Base-by-base conservation (phyloP, 2,113 vertebrate genomes). In the Piaya cayana region DNA sequence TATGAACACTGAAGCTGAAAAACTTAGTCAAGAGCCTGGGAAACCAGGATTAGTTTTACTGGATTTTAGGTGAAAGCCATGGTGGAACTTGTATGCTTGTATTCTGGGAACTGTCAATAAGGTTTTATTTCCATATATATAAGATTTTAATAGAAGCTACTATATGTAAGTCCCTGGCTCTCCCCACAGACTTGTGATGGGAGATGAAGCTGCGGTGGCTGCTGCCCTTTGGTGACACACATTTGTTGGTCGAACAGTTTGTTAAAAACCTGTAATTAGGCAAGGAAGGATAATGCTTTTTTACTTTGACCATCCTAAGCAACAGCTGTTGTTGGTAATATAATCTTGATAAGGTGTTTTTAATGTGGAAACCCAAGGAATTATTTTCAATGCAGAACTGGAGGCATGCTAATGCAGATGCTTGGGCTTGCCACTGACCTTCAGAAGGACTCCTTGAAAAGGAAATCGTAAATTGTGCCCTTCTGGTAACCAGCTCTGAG, bases 131-230 rank as follows among this genome's bases (percentile, higher is more conserved):
- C 68, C 47, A 43, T 67, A 45, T 42, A 45, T 37, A 1, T 30
- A 65, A 37, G 9, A 37, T 21, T 77, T 36, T 68, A 71, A 18
- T 74, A 39, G 75, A 71, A 80, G 29, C 32, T 75, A 2, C 25
- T 90, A 1, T 34, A 21, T 50, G 1, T n/a, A 70, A 32, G 18
- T 67, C 13, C 25, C 20, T 29, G 32, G 26, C 39, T 82, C 12
- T 82, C 37, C 18, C 32, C 11, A 4, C 1, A 10, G 52, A 9
- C 42, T 85, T 0, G 0, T 6, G 32, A 45, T 52, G 29, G 15
- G 5, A 42, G 3, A 22, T 0, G 15, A 39, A 53, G 25, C 45
- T 2, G 5, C 34, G 53, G 26, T 8, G 12, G 36, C 58, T 22
- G 25, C 36, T 92, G 50, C 15, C 49, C 39, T 72, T 29, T 7